Conservation (phyloP, 2,113 vertebrate genomes). For the Phaethornis superciliosus region DNA sequence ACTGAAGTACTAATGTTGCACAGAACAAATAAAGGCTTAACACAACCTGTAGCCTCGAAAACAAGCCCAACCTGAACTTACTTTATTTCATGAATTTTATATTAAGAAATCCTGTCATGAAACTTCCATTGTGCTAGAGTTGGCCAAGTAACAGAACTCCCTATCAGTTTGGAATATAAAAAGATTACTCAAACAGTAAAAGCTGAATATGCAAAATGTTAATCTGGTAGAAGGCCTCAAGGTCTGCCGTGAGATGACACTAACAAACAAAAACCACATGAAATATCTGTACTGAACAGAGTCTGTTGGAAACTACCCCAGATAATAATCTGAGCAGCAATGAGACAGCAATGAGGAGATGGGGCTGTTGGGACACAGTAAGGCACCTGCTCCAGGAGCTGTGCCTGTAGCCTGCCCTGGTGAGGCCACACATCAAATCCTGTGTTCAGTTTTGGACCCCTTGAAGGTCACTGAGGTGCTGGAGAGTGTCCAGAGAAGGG, state of each 20-base stretch:
- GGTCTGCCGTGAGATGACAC: background rate
- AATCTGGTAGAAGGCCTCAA: background rate
- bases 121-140: rapidly evolving
- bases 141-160: background rate
- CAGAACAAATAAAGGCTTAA: background rate
- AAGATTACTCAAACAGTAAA: background rate
- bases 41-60: background rate
- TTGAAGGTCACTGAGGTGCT: too few relatives aligned
- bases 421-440: too few relatives aligned
- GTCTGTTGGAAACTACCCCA: background rate
- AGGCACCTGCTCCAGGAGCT: background rate
- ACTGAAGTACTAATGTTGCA: background rate
- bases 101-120: background rate
- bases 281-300: background rate
- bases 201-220: background rate
- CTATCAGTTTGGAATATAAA: background rate
- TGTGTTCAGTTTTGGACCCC: too few relatives aligned
- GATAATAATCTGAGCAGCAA: too few relatives aligned
- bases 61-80: background rate
- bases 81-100: background rate
- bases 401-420: too few relatives aligned
- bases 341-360: background rate
- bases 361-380: background rate
- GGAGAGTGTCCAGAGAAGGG: too few relatives aligned
- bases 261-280: background rate